Evolutionary conservation across 2,113 vertebrate genomes (phyloP), one percentile per base, ranked within the genome.

Genomic region (Rallus limicola): DNA sequence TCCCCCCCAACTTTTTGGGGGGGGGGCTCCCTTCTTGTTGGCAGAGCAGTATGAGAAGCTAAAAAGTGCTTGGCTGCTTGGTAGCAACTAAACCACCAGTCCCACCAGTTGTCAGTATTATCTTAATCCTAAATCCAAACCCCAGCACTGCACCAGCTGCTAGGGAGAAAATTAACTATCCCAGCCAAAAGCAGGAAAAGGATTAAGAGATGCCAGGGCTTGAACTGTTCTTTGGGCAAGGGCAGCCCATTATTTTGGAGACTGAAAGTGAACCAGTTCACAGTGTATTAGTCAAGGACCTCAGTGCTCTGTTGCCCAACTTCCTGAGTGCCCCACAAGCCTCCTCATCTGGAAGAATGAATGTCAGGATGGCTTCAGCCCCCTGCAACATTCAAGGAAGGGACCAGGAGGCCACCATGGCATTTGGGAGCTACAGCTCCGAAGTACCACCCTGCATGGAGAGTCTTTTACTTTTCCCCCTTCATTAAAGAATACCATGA

Each of bases 321-420:
- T 76, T 82, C 21, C 40, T 62, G 20, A 24, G 31, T 69, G 19
- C 2, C 23, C 19, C 9, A 38, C 25, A 82, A 56, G 20, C 34
- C 29, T 71, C 5, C 34, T 72, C 28, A 56, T n/a, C 29, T 65
- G 55, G 38, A 82, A 69, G 11, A 85, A 69, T 7, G 60, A 70
- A 36, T 11, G 11, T 36, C n/a, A 56, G 33, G 70, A 82, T 21
- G 42, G 38, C 26, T 79, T 85, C 58, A 80, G 24, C 20, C 5
- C 21, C 4, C 25, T 38, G 25, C 21, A 25, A 28, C 10, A 38
- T 31, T 94, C 48, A 64, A 76, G 40, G 36, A 64, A 76, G 23
- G 14, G 20, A 88, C 14, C 9, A 14, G 0, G 0, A 1, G 1
- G 46, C 31, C 52, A 81, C 17, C 2, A 9, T 15, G 4, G 28